Conservation (phyloP, 2,797 vertebrate genomes). For the Naso thynnoides region DNA sequence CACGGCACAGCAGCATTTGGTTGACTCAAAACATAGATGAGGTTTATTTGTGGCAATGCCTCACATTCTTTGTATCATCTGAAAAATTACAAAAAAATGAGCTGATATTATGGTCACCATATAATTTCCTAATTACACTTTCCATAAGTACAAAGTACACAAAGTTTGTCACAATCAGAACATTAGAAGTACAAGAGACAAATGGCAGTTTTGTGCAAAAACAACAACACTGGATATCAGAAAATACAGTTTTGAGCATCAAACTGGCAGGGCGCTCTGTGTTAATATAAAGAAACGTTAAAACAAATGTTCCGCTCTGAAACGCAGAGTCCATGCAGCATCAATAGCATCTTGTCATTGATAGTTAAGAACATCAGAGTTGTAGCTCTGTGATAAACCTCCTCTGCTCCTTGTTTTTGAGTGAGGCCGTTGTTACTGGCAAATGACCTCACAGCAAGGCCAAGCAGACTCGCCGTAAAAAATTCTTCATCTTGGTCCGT, state of each 20-base stretch:
- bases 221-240: constrained; percentile 45
- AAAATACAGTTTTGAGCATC: constrained; percentile 48
- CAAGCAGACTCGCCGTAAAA: background rate
- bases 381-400: background rate
- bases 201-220: constrained; percentile 77
- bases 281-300: constrained; percentile 31
- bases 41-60: constrained; percentile 54
- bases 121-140: background rate
- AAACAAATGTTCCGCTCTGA: constrained; percentile 7
- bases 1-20: constrained; percentile 8
- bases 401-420: background rate
- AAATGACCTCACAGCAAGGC: background rate
- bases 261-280: constrained; percentile 37
- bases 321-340: constrained; percentile 47
- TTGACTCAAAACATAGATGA: constrained; percentile 19
- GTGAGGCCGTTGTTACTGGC: constrained; percentile 2
- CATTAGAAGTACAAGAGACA: constrained; percentile 51
- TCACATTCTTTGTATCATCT: constrained; percentile 38
- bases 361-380: constrained; percentile 20
- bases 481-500: constrained; percentile 55
- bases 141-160: constrained; percentile 29
- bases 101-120: constrained; percentile 12
- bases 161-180: constrained; percentile 44
- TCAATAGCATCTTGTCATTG: constrained; percentile 24
- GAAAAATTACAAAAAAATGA: constrained; percentile 61